phyloP scores from a whole-genome alignment of 2,888 invertebrate genomes.

The Euplagia quadripunctaria region DNA sequence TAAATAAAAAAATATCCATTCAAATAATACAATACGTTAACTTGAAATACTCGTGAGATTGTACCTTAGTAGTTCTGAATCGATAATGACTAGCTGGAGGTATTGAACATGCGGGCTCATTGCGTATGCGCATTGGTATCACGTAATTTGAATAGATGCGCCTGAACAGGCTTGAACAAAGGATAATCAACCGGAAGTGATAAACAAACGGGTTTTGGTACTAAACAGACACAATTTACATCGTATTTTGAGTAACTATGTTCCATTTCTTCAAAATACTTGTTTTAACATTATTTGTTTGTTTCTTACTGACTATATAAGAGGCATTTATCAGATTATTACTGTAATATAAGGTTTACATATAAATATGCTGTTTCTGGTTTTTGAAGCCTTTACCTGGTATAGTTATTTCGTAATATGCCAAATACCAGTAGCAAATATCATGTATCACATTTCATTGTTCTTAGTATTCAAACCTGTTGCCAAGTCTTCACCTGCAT shows the following conservation, averaged over 20 bases:
- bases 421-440: too few species aligned
- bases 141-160: constrained; percentile 79
- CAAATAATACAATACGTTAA: neutral
- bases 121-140: constrained; percentile 83
- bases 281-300: too few species aligned
- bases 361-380: too few species aligned
- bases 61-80: constrained; percentile 32
- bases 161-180: constrained; percentile 78
- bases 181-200: constrained; percentile 79
- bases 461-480: too few species aligned
- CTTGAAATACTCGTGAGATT: constrained; percentile 9
- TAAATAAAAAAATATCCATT: neutral
- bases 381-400: too few species aligned
- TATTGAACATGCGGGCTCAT: constrained; percentile 76
- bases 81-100: constrained; percentile 46
- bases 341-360: too few species aligned
- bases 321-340: too few species aligned
- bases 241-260: constrained; percentile 11
- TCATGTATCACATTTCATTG: too few species aligned
- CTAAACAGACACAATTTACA: constrained; percentile 34
- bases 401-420: too few species aligned
- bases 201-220: constrained; percentile 67
- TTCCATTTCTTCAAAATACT: too few species aligned
- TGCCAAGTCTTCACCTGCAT: too few species aligned
- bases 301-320: too few species aligned